Conservation (phyloP, 2,888 invertebrate genomes). For the Xestia sexstrigata region DNA sequence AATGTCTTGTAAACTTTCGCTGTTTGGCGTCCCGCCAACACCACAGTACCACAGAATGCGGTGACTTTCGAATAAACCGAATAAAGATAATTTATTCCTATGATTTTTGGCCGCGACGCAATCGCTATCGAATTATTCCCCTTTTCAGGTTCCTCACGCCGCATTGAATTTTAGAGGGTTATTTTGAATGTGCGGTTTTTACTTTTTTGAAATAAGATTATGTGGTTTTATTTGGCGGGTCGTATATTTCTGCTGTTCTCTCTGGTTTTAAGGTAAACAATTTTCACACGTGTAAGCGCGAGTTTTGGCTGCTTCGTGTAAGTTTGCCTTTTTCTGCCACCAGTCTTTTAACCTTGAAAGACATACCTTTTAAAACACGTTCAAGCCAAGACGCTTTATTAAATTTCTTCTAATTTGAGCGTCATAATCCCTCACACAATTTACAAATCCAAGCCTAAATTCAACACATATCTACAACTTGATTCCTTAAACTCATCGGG, state of each 20-base stretch:
- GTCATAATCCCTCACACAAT: not conserved
- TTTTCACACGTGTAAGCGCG: not conserved
- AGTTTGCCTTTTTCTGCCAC: not conserved
- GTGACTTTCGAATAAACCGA: conserved; percentile 83
- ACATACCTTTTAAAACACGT: not conserved
- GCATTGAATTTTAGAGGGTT: conserved; percentile 70
- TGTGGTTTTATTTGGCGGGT: conserved; percentile 42
- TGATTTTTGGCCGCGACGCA: conserved; percentile 74
- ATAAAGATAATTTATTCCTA: conserved; percentile 84
- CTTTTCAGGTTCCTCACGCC: conserved; percentile 64
- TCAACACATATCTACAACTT: conserved; percentile 33
- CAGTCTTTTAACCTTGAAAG: not conserved
- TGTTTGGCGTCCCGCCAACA: conserved; percentile 84
- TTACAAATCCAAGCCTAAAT: conserved; percentile 1
- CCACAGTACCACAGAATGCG: conserved; percentile 76
- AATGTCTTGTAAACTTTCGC: conserved; percentile 88
- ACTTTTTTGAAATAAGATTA: conserved; percentile 56
- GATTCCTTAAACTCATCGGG: conserved; percentile 34
- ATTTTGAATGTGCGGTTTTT: conserved; percentile 55
- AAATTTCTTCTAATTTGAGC: not conserved
- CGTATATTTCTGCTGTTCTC: conserved; percentile 19
- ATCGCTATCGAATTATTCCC: conserved; percentile 71
- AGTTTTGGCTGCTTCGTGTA: not conserved
- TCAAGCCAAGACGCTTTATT: not conserved
- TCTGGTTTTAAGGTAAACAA: conserved; percentile 10